Percentiles rank a stretch among this genome's conserved stretches.
phyloP scores from a whole-genome alignment of 2,888 invertebrate species.

The Pinctada fucata region DNA sequence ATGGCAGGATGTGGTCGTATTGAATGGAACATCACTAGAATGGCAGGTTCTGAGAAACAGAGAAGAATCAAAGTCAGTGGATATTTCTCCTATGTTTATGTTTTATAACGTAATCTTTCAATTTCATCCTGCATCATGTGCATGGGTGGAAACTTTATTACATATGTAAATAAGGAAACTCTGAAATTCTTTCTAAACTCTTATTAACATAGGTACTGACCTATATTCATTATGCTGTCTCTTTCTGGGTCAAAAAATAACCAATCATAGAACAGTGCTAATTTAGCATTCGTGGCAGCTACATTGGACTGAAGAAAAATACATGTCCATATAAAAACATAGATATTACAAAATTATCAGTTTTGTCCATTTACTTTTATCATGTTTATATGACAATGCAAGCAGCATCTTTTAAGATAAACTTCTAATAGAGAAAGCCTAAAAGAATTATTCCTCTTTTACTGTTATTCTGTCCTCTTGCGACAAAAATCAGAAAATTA shows the following conservation, averaged over 20 bases:
- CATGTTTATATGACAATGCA: no score
- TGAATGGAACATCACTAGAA: slow-evolving; percentile 95
- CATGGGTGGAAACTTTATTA: no score
- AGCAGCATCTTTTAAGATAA: background rate
- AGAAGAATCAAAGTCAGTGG: slow-evolving; percentile 9
- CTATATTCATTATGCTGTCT: slow-evolving; percentile 96
- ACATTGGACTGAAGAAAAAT: slow-evolving; percentile 82
- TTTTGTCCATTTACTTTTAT: no score
- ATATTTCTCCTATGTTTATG: background rate
- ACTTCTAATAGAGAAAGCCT: no score
- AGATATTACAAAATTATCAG: no score
- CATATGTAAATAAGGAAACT: no score
- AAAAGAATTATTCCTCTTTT: no score
- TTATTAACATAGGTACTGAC: slow-evolving; percentile 69
- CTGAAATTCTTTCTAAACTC: background rate
- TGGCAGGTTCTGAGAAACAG: slow-evolving; percentile 86
- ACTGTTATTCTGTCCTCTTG: no score
- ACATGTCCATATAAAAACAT: background rate
- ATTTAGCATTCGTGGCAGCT: slow-evolving; percentile 92
- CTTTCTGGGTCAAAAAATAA: slow-evolving; percentile 92
- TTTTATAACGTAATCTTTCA: no score
- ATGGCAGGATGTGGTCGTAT: slow-evolving; percentile 94
- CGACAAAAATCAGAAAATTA: no score
- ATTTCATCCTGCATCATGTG: no score
- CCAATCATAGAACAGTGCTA: slow-evolving; percentile 96